Base-by-base conservation (phyloP, 2,113 vertebrate species). In the Otocyon megalotis region DNA sequence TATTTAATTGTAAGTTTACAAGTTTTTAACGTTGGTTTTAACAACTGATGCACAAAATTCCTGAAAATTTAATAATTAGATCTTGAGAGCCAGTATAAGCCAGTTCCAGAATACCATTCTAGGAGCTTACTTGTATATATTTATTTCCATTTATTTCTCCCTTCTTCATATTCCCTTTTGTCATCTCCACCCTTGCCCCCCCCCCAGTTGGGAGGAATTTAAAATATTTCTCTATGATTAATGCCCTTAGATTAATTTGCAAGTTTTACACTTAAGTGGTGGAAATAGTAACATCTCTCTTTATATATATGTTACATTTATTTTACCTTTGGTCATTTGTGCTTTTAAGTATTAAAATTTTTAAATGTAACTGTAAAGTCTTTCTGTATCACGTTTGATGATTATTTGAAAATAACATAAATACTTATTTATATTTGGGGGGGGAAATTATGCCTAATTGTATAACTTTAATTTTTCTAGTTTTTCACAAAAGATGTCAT, bases 401-500 rank as follows among this genome's bases (percentile, higher is more conserved):
- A 3, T 69, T 95, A 56, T 95, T 84, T 94, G 58, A 93, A 88
- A 95, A 94, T 83, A 74, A 43, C 56, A 22, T 8, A 50, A 13
- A 14, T 74, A 24, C 48, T 5, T 30, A 63, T 84, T 96, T 43
- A 15, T 58, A 26, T 67, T 63, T 88, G 22, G 63, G 32, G n/a
- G 0, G 43, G 43, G 43, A 74, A 77, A 69, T 80, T 77, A 43
- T 85, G 28, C 62, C 95, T 97, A 92, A 97, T 62, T 85, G 1
- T 91, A 32, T 94, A 54, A 95, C 65, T 96, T 97, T 85, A 56
- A 97, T 98, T 94, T 96, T 96, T 97, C 26, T 97, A 99, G 99
- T 99, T 99, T 99, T 99, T 99, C 97, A 99, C 99, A 65, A 99
- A 99, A 98, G 99, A 98, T 94, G 97, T 99, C 93, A 99, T 99